Percentiles rank a stretch among this genome's conserved stretches.
These are phyloP conservation scores for Amphiura filiformis DNA, from an alignment of 35 echinoderm and acorn worm species.

Conservation along the genomic window DNA sequence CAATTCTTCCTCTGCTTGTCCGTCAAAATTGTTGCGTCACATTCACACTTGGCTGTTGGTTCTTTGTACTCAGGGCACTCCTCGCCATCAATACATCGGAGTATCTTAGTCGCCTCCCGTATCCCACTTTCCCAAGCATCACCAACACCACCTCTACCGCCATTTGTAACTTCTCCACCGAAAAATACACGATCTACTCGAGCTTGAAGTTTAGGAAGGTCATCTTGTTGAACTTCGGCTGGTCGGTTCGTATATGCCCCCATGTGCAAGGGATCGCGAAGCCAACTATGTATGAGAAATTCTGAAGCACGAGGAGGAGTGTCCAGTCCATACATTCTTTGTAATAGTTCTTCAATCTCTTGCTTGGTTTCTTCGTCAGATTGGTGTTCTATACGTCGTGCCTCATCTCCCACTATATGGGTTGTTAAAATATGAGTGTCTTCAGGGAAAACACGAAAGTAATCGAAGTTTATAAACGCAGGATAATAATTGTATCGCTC, in stretches of 20 bases:
- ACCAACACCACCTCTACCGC: background rate
- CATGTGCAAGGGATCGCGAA: conserved; percentile 11
- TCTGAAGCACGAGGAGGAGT: background rate
- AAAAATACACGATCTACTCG: conserved; percentile 40
- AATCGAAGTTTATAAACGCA: conserved; percentile 33
- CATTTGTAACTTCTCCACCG: conserved; percentile 36
- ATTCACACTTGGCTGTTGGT: background rate
- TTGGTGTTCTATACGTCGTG: conserved; percentile 29
- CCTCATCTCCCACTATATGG: conserved; percentile 18
- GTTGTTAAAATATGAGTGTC: conserved; percentile 36
- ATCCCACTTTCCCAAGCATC: background rate
- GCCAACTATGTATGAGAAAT: conserved; percentile 29
- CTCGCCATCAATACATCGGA: background rate
- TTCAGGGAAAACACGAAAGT: background rate
- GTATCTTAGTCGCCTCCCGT: background rate
- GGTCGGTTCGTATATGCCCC: conserved; percentile 35
- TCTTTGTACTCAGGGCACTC: background rate
- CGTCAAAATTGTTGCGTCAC: too few relatives aligned
- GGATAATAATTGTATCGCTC: conserved; percentile 22
- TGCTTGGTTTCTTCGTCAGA: conserved; percentile 3
- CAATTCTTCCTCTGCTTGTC: too few relatives aligned
- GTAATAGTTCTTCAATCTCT: conserved; percentile 26
- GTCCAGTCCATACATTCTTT: conserved; percentile 32
- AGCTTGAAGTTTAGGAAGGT: conserved; percentile 8
- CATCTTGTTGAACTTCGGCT: conserved; percentile 19